Base-by-base conservation (phyloP, 2,797 vertebrate species). In the Prunella strophiata region DNA sequence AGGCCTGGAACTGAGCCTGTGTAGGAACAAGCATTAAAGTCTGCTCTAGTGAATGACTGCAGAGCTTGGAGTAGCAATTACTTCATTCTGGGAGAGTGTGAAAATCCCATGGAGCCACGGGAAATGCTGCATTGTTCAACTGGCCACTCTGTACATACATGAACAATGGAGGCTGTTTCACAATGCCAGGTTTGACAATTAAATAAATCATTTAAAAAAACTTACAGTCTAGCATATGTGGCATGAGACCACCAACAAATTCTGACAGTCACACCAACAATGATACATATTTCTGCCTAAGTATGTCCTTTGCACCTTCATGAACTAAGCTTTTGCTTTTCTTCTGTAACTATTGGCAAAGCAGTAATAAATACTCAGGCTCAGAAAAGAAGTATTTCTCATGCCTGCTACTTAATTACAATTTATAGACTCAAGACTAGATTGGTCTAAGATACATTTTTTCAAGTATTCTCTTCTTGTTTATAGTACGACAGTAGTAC, bases 391-490 rank as follows among this genome's bases (percentile, higher is more conserved):
- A 97, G 80, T 76, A 86, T 85, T 94, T 88, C 81, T 97, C 47
- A 45, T 78, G 94, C 94, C 96, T 96, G 91, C 94, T 94, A 97
- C 96, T 96, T 95, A 97, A 86, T 96, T 97, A 94, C 92, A 97
- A 79, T 97, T 97, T 95, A 97, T 95, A 97, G 96, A 97, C 90
- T 92, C 88, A 89, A 97, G 83, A 97, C 71, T 85, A 95, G 77
- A 72, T 93, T 87, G 97, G 95, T 97, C 97, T 98, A 94, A 89
- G 88, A 96, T 91, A 91, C 47, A 86, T 92, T 91, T 96, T 78
- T 98, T 98, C 98, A 98, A 98, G 98, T 98, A 98, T 97, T 96
- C 85, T 85, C 82, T 89, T 93, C 95, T 91, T 94, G 94, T 96
- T 96, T 88, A 78, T 95, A 97, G 97, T 92, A 97, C 81, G 17